Conservation (phyloP, 2,797 vertebrate species). For the Emydoidea blandingii region DNA sequence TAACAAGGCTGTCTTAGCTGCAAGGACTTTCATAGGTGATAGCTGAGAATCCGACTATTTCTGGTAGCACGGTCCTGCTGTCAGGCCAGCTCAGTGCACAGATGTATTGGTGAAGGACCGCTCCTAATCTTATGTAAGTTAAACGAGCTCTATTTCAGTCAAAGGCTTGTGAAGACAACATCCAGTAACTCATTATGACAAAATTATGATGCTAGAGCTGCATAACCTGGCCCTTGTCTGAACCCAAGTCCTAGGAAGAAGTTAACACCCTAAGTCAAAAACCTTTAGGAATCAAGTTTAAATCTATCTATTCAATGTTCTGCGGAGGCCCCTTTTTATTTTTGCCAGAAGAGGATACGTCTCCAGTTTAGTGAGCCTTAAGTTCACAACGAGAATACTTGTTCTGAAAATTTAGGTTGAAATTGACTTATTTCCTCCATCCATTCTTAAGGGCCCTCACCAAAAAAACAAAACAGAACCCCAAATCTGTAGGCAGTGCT, state of each 20-base stretch:
- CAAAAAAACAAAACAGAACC: neutral
- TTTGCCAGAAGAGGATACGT: slow-evolving; percentile 1
- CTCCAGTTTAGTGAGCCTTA: neutral
- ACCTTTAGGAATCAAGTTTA: neutral
- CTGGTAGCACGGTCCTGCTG: neutral
- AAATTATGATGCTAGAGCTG: neutral
- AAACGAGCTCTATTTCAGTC: slow-evolving; percentile 25
- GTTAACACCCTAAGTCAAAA: slow-evolving; percentile 12
- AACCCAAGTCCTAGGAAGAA: neutral
- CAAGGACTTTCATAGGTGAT: slow-evolving; percentile 17
- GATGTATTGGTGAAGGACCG: neutral
- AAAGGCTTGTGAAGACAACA: neutral
- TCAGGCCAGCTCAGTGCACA: neutral
- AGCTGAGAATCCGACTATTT: slow-evolving; percentile 41
- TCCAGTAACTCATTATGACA: neutral
- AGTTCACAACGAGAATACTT: neutral
- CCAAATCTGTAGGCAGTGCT: fast-evolving
- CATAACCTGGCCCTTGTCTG: slow-evolving; percentile 15
- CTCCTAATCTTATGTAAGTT: neutral
- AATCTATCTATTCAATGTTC: neutral
- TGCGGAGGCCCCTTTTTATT: slow-evolving; percentile 1
- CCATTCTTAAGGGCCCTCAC: neutral
- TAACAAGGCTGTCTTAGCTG: neutral
- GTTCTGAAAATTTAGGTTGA: neutral
- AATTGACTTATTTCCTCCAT: neutral